Evolutionary conservation across 2,113 vertebrate species (phyloP).

Genomic region (Corvus moneduloides): DNA sequence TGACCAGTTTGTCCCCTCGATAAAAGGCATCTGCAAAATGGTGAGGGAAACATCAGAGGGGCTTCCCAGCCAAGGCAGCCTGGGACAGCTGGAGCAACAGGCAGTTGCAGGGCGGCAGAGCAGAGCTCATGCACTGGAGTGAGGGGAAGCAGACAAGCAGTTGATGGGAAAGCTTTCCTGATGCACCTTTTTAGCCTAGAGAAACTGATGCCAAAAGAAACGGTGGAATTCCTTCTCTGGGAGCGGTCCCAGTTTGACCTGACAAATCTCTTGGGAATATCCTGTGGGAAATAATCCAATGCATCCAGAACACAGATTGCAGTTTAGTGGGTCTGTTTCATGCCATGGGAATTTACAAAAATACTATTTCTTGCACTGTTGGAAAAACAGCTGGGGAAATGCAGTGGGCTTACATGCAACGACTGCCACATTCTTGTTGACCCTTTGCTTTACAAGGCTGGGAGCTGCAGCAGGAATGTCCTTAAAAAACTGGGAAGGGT

Average conservation of each 20-base stretch:
- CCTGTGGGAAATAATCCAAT: background rate
- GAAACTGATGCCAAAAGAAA: background rate
- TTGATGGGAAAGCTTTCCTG: conserved; percentile 22
- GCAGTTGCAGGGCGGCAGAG: background rate
- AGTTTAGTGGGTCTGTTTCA: background rate
- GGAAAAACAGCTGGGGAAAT: background rate
- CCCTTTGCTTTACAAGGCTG: background rate
- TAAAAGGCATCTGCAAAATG: conserved; percentile 89
- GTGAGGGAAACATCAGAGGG: background rate
- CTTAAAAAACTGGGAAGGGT: background rate
- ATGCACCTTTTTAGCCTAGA: background rate
- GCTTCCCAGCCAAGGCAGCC: background rate
- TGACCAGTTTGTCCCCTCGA: conserved; percentile 94
- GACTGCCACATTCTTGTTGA: background rate
- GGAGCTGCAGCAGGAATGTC: background rate
- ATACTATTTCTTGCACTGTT: background rate
- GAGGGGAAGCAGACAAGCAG: background rate
- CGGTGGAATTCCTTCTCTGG: background rate
- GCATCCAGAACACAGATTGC: accelerated
- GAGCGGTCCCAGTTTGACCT: background rate
- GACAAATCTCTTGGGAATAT: background rate
- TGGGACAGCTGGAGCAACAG: background rate
- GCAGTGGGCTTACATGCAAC: background rate
- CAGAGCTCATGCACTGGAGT: background rate
- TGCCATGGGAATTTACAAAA: background rate